Evolutionary conservation across 2,888 invertebrate genomes (phyloP), one percentile per base, ranked within the genome.

Genomic region (Acleris laterana): DNA sequence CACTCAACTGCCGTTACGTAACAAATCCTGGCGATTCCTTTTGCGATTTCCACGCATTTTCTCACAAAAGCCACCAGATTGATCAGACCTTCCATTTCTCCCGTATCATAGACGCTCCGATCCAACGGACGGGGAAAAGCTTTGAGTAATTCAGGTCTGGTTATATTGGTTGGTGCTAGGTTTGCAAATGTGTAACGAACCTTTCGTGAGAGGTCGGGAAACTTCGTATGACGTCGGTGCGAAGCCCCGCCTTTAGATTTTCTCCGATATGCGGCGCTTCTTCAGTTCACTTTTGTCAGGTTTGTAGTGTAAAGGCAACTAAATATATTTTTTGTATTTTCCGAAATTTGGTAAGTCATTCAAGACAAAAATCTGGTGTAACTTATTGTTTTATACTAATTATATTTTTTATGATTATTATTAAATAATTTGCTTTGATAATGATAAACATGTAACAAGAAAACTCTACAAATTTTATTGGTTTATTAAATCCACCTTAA

Each of bases 1-100:
- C 78, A 80, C 83, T 77, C 80, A 79, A 93, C 93, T 93, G 87
- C 75, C 72, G 82, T 93, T 92, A 92, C 90, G 91, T 92, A 92
- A 92, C 81, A 75, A 65, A 81, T 89, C 89, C 90, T 90, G 83
- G 74, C 72, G 74, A 72, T 83, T 88, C 83, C 89, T 87, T 85
- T 71, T 68, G 74, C 74, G 72, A 73, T 83, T 80, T 82, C 73
- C 82, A 80, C 77, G 75, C 79, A 82, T 84, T 86, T 85, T 83
- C 85, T 78, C 77, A 67, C 62, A 70, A 53, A 65, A 5, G 49
- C 42, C 25, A 51, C 88, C 83, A 83, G 19, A 72, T 65, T 75
- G 9, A 9, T 6, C 28, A 67, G 87, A 84, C 69, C 84, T 76
- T 17, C 78, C 74, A 22, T 62, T n/a, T 74, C 72, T 68, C 72